Percentiles rank a stretch among this genome's conserved stretches.
phyloP scores from a whole-genome alignment of 2,888 invertebrate genomes.

The Folsomia candida region DNA sequence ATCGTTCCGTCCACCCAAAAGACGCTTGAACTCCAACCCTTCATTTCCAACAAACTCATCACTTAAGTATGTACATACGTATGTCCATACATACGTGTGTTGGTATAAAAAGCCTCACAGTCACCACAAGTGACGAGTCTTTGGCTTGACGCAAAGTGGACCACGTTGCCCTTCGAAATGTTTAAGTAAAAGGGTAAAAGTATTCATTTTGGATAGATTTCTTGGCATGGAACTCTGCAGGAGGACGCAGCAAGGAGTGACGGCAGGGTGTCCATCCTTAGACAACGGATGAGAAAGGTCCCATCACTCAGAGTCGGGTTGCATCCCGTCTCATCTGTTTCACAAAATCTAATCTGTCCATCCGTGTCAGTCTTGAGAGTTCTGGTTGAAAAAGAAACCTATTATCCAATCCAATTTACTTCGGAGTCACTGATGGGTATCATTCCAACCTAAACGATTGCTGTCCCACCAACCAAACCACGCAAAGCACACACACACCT shows the following conservation, averaged over 20 bases:
- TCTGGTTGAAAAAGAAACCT: conserved; percentile 3
- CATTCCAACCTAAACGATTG: conserved; percentile 14
- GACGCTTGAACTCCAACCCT: background rate
- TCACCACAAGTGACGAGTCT: conserved; percentile 1
- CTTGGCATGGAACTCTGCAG: conserved; percentile 42
- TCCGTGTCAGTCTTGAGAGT: conserved; percentile 20
- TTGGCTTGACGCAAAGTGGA: background rate
- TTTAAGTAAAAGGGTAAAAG: conserved; percentile 16
- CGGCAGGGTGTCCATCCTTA: conserved; percentile 41
- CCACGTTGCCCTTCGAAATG: conserved; percentile 13
- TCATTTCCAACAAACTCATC: background rate
- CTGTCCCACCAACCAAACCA: background rate
- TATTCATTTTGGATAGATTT: conserved; percentile 14
- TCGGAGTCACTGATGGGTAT: conserved; percentile 16
- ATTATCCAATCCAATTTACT: conserved; percentile 23
- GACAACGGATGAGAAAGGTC: conserved; percentile 11
- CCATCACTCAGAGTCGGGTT: conserved; percentile 13
- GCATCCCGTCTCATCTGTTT: conserved; percentile 22
- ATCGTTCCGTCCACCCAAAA: background rate
- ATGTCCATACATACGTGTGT: no score
- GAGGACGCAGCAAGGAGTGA: conserved; percentile 43
- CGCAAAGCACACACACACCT: background rate
- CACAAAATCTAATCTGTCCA: conserved; percentile 22
- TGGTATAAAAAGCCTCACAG: no score
- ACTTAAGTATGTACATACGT: no score